Conservation (phyloP, 2,113 vertebrate genomes). For the Corythornis cristatus region DNA sequence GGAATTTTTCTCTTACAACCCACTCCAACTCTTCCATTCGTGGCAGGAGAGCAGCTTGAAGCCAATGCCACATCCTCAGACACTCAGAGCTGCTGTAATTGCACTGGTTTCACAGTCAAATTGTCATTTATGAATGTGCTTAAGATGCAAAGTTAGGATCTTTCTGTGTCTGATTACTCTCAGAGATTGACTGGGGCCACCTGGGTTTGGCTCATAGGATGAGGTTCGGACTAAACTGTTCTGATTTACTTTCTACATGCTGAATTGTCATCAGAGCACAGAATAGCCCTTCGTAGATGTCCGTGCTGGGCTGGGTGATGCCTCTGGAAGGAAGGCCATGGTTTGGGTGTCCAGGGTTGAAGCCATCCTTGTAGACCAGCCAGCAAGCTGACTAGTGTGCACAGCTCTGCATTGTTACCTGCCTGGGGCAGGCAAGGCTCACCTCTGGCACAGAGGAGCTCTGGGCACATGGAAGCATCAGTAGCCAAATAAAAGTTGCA, state of each 20-base stretch:
- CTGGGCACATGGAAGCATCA: neutral
- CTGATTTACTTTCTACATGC: neutral
- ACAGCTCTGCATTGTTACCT: neutral
- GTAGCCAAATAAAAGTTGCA: accelerated
- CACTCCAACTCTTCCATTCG: neutral
- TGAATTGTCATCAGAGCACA: neutral
- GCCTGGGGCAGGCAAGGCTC: neutral
- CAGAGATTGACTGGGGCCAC: neutral
- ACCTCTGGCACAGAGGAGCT: neutral
- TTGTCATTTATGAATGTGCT: neutral
- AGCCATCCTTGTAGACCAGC: neutral
- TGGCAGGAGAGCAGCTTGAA: neutral
- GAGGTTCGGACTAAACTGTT: neutral
- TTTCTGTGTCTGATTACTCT: neutral
- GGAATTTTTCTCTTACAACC: neutral
- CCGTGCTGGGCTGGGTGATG: neutral
- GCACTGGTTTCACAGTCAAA: neutral
- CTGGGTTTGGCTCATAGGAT: neutral
- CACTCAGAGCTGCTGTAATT: neutral
- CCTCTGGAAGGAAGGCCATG: accelerated
- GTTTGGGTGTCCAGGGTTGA: neutral
- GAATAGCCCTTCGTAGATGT: accelerated
- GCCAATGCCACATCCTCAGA: neutral
- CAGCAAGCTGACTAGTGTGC: neutral
- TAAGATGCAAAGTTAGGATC: neutral